Base-by-base conservation (phyloP, 1,140 invertebrate genomes). In the Halesus radiatus region DNA sequence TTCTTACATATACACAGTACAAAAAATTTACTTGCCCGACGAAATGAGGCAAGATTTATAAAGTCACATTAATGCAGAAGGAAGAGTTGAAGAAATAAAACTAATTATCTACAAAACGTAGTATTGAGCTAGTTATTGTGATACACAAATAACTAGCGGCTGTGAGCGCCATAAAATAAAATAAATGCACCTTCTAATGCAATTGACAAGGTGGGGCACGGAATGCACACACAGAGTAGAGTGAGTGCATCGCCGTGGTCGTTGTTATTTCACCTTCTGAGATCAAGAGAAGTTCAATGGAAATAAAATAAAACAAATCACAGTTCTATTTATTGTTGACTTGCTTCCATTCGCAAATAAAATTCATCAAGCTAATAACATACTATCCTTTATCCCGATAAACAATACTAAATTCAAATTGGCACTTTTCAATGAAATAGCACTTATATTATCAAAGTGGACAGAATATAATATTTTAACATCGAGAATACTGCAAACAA, bases 1-100 rank as follows among this genome's bases (percentile, higher is more conserved):
- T 88, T 87, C 88, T 87, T 89, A 89, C 88, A 90, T 90, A 89
- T 90, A 90, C 89, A 90, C 89, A 90, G 89, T 90, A 90, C 89
- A 90, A 90, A 90, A 89, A 84, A 88, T 83, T 89, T 87, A 88
- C 86, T 88, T 89, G 87, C 88, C 80, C 66, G 54, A 76, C 73
- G 58, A 80, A 80, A 76, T 68, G 76, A 72, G 81, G 79, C 81
- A 83, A 83, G 79, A 80, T 60, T 66, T 83, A 83, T 80, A 37
- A 80, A 82, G 79, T 80, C 79, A 83, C 76, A 80, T 80, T 45
- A 45, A 64, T 76, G 76, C 74, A 80, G 78, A 79, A 52, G 68
- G 66, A 78, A 81, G 78, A 83, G 64, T 70, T 77, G 54, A 78
- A 66, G 64, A 77, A 78, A 58, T 80, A 78, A 80, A 45, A 78